Conservation (phyloP, 2,797 vertebrate species). For the Pipistrellus nathusii region DNA sequence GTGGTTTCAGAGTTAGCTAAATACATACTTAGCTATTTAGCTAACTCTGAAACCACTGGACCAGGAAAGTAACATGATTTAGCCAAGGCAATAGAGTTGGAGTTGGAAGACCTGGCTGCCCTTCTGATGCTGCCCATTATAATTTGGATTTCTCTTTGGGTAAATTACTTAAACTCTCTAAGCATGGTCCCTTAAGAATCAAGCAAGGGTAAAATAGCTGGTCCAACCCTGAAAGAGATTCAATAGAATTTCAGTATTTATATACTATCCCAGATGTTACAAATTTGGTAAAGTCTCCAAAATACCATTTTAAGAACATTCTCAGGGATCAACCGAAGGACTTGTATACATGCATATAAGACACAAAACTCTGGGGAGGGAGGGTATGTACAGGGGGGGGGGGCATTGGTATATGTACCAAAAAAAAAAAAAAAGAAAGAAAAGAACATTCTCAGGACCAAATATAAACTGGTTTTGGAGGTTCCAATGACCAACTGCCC, state of each 20-base stretch:
- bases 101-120: neutral
- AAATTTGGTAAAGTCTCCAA: constrained; percentile 30
- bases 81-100: neutral
- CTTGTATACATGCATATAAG: too few relatives aligned
- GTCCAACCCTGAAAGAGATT: neutral
- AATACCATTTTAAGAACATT: neutral
- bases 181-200: neutral
- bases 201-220: constrained; percentile 34
- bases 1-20: too few relatives aligned
- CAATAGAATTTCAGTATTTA: neutral
- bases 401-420: too few relatives aligned
- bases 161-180: constrained; percentile 35
- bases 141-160: neutral
- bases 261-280: neutral
- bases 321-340: neutral
- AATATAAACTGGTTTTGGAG: constrained; percentile 36
- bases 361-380: too few relatives aligned
- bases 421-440: too few relatives aligned
- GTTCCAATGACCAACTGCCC: neutral
- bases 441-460: neutral
- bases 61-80: neutral
- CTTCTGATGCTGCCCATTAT: neutral
- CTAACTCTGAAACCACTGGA: constrained; percentile 20
- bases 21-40: neutral
- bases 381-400: too few relatives aligned